These are phyloP conservation scores for Nesidiocoris tenuis DNA, from an alignment of 2,888 invertebrate genomes.

Conservation along the genomic window DNA sequence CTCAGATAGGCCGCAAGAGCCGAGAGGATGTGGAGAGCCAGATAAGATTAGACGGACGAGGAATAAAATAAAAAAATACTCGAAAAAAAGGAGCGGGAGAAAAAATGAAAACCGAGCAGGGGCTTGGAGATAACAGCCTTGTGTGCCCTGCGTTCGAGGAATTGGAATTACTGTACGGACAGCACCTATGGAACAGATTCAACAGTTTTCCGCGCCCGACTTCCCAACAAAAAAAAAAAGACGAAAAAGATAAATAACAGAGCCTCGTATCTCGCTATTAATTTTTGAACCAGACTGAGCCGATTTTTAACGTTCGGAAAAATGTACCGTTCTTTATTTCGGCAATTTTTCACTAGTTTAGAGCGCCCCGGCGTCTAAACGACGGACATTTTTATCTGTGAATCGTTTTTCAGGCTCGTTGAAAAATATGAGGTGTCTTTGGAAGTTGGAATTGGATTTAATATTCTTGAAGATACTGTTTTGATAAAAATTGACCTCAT, in stretches of 20 bases:
- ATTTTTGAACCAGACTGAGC: background rate
- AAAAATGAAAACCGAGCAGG: background rate
- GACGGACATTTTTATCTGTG: too few relatives aligned
- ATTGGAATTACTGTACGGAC: background rate
- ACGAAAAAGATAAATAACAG: background rate
- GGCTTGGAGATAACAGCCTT: background rate
- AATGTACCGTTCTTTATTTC: too few relatives aligned
- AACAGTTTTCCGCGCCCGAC: background rate
- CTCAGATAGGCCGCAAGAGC: background rate
- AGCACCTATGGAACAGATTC: background rate
- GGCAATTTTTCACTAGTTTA: too few relatives aligned
- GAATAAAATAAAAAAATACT: background rate
- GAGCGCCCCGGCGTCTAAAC: too few relatives aligned
- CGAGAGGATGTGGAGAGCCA: background rate
- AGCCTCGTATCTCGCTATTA: background rate
- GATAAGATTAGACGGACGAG: background rate
- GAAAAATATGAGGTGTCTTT: too few relatives aligned
- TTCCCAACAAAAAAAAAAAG: background rate
- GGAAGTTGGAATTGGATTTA: too few relatives aligned
- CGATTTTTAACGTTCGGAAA: too few relatives aligned
- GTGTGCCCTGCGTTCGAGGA: background rate
- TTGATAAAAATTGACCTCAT: too few relatives aligned
- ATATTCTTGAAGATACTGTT: too few relatives aligned
- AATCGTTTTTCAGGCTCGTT: too few relatives aligned
- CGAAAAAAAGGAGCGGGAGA: background rate